Percentiles rank a stretch among this genome's conserved stretches.
Conservation (phyloP, 2,113 vertebrate genomes). For the Semnornis frantzii region DNA sequence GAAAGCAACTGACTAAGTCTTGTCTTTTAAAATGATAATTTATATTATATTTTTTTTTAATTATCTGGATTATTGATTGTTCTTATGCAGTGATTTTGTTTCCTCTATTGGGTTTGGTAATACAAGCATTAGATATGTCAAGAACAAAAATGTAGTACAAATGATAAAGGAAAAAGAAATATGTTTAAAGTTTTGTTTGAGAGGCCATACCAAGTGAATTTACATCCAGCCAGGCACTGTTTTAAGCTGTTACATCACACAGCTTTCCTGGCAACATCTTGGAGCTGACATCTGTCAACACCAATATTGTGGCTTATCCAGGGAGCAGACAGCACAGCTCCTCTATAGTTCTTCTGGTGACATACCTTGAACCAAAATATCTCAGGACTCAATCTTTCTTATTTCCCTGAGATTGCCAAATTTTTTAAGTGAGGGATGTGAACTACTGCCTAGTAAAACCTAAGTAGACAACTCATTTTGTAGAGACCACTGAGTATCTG, state of each 20-base stretch:
- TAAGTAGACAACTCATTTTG: rapidly evolving
- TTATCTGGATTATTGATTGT: background rate
- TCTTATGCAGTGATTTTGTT: background rate
- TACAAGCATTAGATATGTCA: background rate
- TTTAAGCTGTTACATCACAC: background rate
- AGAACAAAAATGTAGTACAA: background rate
- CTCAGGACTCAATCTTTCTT: background rate
- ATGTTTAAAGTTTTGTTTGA: background rate
- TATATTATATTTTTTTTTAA: background rate
- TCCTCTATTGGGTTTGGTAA: background rate
- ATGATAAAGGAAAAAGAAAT: background rate
- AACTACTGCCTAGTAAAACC: background rate
- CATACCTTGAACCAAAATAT: background rate
- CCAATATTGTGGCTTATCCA: background rate
- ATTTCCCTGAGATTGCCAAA: background rate
- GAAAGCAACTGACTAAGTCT: background rate
- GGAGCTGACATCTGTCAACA: background rate
- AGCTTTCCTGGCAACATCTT: background rate
- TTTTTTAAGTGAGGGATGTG: background rate
- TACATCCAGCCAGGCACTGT: background rate
- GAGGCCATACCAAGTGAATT: background rate
- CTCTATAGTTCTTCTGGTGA: background rate
- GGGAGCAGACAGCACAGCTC: background rate
- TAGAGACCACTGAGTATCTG: background rate
- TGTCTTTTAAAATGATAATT: background rate